Evolutionary conservation across 2,113 vertebrate genomes (phyloP).

Genomic region (Balaeniceps rex): DNA sequence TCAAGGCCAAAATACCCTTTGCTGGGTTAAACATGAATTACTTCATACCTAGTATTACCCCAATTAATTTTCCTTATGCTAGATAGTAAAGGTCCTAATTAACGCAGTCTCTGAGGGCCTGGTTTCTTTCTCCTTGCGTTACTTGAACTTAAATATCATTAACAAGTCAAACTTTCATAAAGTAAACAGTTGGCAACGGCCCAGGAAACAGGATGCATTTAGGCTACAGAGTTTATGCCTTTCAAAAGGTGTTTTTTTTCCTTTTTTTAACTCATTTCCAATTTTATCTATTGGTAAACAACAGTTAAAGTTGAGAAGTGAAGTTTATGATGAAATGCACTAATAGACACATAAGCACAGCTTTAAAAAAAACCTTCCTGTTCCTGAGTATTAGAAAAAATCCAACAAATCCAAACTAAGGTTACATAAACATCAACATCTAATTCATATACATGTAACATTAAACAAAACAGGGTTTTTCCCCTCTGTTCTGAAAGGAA

Average conservation of each 20-base stretch:
- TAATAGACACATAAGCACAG: background rate
- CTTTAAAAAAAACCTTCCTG: background rate
- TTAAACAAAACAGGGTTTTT: background rate
- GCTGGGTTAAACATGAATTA: background rate
- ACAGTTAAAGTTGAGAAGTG: background rate
- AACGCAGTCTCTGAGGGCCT: background rate
- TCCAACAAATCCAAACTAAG: background rate
- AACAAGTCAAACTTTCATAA: background rate
- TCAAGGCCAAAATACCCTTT: background rate
- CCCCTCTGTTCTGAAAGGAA: background rate
- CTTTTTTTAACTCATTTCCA: background rate
- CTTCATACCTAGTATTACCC: background rate
- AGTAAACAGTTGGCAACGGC: background rate
- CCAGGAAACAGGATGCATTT: background rate
- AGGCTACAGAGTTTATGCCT: background rate
- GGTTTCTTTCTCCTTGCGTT: background rate
- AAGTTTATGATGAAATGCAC: background rate
- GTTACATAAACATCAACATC: background rate
- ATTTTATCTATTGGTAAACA: background rate
- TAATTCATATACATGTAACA: background rate
- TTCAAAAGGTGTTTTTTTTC: background rate
- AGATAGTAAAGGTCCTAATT: background rate
- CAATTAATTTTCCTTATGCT: background rate
- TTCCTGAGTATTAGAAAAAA: background rate
- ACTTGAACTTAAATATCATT: background rate